phyloP scores from a whole-genome alignment of 2,113 vertebrate genomes.

The Datnioides undecimradiatus region DNA sequence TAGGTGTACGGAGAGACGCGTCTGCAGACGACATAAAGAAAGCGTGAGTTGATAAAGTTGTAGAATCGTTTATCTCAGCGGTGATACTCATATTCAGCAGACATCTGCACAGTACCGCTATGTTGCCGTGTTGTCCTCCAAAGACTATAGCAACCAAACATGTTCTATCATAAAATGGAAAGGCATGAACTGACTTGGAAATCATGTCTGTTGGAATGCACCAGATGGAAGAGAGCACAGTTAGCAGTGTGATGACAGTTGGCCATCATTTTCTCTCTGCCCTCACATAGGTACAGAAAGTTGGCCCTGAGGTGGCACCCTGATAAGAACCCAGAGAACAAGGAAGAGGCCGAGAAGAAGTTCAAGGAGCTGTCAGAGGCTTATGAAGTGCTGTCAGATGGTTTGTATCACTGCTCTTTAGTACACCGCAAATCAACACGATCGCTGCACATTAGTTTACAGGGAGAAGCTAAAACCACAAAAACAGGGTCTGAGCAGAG shows the following conservation, averaged over 20 bases:
- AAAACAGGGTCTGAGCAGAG: neutral
- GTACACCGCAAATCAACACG: neutral
- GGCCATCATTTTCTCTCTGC: neutral
- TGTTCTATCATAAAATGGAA: no score
- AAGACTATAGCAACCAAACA: neutral
- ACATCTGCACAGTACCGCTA: neutral
- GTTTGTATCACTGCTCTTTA: conserved; percentile 76
- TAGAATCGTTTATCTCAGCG: neutral
- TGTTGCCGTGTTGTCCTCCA: neutral
- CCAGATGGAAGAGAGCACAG: neutral
- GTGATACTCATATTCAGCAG: neutral
- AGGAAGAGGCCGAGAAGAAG: conserved; percentile 92
- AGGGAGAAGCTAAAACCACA: neutral
- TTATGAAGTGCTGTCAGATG: conserved; percentile 95
- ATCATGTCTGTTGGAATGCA: no score
- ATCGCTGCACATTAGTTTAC: neutral
- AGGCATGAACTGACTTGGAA: no score
- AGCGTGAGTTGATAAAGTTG: conserved; percentile 87
- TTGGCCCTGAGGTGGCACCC: conserved; percentile 96
- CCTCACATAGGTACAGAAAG: conserved; percentile 88
- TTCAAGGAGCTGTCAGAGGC: conserved; percentile 98
- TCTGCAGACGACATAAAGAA: conserved; percentile 96
- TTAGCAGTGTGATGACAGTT: no score
- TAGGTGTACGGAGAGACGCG: conserved; percentile 91
- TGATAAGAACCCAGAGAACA: conserved; percentile 97